Conservation (phyloP, 2,797 vertebrate genomes). For the Anguilla obscura region DNA sequence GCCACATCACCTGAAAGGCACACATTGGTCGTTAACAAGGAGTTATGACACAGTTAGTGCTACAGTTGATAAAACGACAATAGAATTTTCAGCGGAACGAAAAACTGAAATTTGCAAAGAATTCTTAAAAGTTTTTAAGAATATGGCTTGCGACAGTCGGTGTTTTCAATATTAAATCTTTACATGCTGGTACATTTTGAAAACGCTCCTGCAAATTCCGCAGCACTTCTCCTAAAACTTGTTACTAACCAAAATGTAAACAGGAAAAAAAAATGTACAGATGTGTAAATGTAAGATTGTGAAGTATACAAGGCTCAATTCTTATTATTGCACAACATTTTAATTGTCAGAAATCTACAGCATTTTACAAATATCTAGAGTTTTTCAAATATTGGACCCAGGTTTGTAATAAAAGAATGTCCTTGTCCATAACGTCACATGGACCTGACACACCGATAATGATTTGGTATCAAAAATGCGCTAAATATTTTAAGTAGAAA, state of each 20-base stretch:
- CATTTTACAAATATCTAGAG: too few relatives aligned
- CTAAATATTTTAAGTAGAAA: background rate
- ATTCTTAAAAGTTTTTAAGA: background rate
- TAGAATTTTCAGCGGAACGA: background rate
- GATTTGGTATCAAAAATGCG: background rate
- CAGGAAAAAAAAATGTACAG: background rate
- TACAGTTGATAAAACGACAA: background rate
- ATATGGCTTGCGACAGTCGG: background rate
- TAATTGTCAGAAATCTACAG: background rate
- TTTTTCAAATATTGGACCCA: too few relatives aligned
- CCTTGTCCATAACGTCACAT: too few relatives aligned
- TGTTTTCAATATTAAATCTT: background rate
- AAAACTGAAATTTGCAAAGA: background rate
- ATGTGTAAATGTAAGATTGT: background rate
- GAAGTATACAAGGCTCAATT: background rate
- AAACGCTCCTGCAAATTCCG: background rate
- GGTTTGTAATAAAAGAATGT: too few relatives aligned
- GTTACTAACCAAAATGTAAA: background rate
- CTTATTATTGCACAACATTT: background rate
- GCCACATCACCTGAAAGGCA: conserved; percentile 73
- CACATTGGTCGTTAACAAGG: conserved; percentile 42
- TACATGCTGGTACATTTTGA: background rate
- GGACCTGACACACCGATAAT: background rate
- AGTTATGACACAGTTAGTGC: background rate
- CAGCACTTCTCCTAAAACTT: background rate